phyloP scores from a whole-genome alignment of 2,888 invertebrate species.

The Plebejus melissa region DNA sequence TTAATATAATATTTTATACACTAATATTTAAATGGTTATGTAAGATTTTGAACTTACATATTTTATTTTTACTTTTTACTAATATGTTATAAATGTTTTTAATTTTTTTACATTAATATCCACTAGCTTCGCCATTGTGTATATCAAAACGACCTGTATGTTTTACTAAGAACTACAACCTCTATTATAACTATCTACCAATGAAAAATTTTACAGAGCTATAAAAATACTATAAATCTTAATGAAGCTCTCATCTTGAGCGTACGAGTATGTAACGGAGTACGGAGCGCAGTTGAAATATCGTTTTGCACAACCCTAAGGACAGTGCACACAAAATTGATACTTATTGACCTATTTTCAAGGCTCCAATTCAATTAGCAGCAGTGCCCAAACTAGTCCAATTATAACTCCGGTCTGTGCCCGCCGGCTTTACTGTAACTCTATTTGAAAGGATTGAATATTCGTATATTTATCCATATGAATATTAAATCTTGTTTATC shows the following conservation, averaged over 20 bases:
- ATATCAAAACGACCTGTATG: neutral
- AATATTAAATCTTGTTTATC: neutral
- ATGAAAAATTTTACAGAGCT: neutral
- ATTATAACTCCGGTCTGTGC: conserved; percentile 12
- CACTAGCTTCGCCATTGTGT: neutral
- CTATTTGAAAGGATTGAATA: conserved; percentile 20
- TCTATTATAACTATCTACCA: neutral
- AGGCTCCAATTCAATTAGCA: conserved; percentile 16
- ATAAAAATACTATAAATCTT: neutral
- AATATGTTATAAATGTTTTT: no score
- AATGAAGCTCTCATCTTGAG: neutral
- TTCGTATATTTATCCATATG: conserved; percentile 8
- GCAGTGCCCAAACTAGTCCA: conserved; percentile 20
- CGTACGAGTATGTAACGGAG: neutral
- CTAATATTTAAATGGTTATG: no score
- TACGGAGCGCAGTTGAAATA: conserved; percentile 1
- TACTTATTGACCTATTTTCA: conserved; percentile 18
- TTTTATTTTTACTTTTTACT: no score
- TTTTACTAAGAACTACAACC: neutral
- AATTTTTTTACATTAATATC: neutral
- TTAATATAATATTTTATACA: no score
- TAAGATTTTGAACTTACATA: no score
- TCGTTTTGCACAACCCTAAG: neutral
- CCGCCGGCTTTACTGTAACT: conserved; percentile 12
- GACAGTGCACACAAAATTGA: neutral